A percentile compares a stretch with the other conserved stretches of the same genome.
Conservation (phyloP, 92 coral and sea anemone species). For the Bergia sp. region DNA sequence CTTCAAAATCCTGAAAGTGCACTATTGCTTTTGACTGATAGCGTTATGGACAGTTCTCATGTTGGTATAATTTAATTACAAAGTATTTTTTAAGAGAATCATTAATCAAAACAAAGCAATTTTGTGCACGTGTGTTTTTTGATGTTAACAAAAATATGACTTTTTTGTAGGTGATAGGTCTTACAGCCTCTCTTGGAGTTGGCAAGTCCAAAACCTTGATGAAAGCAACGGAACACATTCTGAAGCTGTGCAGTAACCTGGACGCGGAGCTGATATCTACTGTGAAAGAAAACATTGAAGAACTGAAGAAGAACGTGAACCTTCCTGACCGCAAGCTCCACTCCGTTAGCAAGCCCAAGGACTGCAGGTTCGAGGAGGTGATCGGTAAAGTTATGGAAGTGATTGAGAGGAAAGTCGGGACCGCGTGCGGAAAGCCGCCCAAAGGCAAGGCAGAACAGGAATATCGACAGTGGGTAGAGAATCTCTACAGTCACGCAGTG, state of each 20-base stretch:
- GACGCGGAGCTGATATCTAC: conserved; percentile 77
- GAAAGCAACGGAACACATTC: conserved; percentile 77
- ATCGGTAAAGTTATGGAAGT: conserved; percentile 69
- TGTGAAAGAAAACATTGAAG: conserved; percentile 62
- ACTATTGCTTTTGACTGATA: neutral
- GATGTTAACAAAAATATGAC: neutral
- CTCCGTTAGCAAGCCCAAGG: conserved; percentile 45
- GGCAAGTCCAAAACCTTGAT: conserved; percentile 74
- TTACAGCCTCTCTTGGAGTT: conserved; percentile 97
- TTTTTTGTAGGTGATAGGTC: conserved; percentile 73
- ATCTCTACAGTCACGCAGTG: conserved; percentile 61
- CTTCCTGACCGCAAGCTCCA: conserved; percentile 59
- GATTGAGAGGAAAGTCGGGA: conserved; percentile 60
- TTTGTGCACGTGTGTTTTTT: neutral
- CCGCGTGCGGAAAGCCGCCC: conserved; percentile 37
- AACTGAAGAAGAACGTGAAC: conserved; percentile 55
- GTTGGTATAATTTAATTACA: neutral
- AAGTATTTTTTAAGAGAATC: too few relatives aligned
- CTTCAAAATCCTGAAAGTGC: neutral
- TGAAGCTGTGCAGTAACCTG: conserved; percentile 79
- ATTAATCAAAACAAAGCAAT: too few relatives aligned
- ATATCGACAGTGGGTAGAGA: conserved; percentile 88
- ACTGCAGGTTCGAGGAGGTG: conserved; percentile 61
- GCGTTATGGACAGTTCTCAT: neutral
- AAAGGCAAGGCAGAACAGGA: conserved; percentile 63